Evolutionary conservation across 2,888 invertebrate species (phyloP).

Genomic region (Branchipolynoe longqiensis): DNA sequence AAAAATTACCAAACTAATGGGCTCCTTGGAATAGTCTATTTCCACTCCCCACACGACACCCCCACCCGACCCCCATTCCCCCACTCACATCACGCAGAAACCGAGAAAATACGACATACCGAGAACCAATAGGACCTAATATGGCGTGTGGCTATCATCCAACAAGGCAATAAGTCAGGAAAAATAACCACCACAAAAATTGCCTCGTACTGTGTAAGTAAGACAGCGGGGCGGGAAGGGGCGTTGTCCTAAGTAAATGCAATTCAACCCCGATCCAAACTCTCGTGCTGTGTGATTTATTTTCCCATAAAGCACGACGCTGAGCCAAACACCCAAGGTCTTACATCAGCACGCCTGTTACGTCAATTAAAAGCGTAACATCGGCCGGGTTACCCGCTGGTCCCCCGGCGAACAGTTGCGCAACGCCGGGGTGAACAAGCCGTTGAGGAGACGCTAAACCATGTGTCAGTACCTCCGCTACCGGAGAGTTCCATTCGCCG

Average conservation of each 20-base stretch:
- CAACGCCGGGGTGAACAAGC: constrained; percentile 17
- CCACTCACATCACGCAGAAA: too few species aligned
- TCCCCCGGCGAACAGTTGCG: constrained; percentile 4
- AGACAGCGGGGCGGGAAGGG: neutral
- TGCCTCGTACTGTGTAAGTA: neutral
- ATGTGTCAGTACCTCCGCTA: neutral
- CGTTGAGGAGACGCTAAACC: constrained; percentile 19
- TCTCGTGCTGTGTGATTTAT: too few species aligned
- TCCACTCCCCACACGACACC: too few species aligned
- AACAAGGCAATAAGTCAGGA: constrained; percentile 5
- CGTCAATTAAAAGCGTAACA: neutral
- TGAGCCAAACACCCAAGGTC: neutral
- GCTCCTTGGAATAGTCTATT: too few species aligned
- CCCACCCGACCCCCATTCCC: too few species aligned
- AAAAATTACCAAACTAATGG: too few species aligned
- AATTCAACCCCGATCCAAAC: neutral
- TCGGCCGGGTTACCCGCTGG: neutral
- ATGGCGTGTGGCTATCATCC: too few species aligned
- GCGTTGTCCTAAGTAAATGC: neutral
- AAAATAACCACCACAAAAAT: constrained; percentile 3
- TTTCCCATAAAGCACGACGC: constrained; percentile 26
- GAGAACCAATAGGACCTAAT: too few species aligned
- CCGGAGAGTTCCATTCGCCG: neutral
- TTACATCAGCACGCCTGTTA: constrained; percentile 16
- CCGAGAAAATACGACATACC: too few species aligned